Base-by-base conservation (phyloP, 2,888 invertebrate genomes). In the Machimus rusticus region DNA sequence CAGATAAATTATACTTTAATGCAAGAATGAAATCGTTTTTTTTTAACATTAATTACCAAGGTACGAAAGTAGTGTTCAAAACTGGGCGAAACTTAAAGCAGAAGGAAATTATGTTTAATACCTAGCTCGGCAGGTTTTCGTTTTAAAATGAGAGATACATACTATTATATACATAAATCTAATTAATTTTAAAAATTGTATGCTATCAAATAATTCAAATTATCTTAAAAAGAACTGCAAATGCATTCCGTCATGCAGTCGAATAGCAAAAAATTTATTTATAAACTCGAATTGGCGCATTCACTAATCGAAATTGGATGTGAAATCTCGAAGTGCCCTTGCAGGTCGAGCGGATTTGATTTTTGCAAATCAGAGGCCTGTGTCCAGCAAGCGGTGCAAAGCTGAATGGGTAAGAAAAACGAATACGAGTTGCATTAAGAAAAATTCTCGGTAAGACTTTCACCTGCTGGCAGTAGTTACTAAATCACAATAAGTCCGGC, bases 361-460 rank as follows among this genome's bases (percentile, higher is more conserved):
- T 78, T 57, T 66, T 66, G 23, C 28, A 66, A 66, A 43, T 6
- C 12, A 28, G 78, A 78, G 39, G 23, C 34, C 34, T 39, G 39
- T 39, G 43, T 23, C 46, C 37, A 19, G 19, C 28, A 51, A 23
- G 23, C 78, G 14, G 23, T 23, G 37, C 76, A 76, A 76, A 78
- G 39, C 23, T 1, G 43, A 43, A 46, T 43, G 12, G 19, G 9
- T 39, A 77, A 34, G 19, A 78, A 78, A 19, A 78, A 23, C 28
- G 43, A 23, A 66, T 66, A 28, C 28, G 12, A 66, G 23, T 1
- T 43, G 78, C 78, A 78, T 39, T 43, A 14, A 78, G 78, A 78
- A 23, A 66, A 78, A 78, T 78, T 78, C 39, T 78, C 78, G 9
- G 23, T 43, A 9, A 78, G 39, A 78, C 78, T 78, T 78, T 78